phyloP scores from a whole-genome alignment of 2,797 vertebrate genomes.

The Anabas testudineus region DNA sequence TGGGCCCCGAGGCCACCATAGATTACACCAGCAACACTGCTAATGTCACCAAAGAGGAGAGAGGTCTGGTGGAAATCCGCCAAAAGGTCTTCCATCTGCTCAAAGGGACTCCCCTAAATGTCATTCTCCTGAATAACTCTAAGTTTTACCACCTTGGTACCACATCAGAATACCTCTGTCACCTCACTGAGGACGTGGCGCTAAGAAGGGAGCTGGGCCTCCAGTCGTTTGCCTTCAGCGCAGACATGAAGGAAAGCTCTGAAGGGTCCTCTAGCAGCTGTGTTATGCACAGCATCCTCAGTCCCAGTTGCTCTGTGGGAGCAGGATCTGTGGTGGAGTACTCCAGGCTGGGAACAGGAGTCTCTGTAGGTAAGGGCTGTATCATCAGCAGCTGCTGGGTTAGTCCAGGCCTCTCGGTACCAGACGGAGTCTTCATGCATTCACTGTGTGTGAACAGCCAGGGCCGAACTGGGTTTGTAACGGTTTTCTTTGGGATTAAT shows the following conservation, averaged over 20 bases:
- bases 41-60: slow-evolving; percentile 81
- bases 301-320: slow-evolving; percentile 79
- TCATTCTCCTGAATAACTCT: slow-evolving; percentile 92
- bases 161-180: slow-evolving; percentile 90
- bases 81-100: slow-evolving; percentile 88
- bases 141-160: slow-evolving; percentile 96
- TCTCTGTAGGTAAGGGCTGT: slow-evolving; percentile 82
- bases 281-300: slow-evolving; percentile 88
- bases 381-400: slow-evolving; percentile 89
- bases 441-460: slow-evolving; percentile 85
- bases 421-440: slow-evolving; percentile 86
- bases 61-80: slow-evolving; percentile 79
- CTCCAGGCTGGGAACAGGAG: slow-evolving; percentile 85
- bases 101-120: slow-evolving; percentile 87
- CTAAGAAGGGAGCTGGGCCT: slow-evolving; percentile 88
- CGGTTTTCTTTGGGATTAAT: slow-evolving; percentile 83
- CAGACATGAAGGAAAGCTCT: slow-evolving; percentile 31
- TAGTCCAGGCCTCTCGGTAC: slow-evolving; percentile 75
- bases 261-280: slow-evolving; percentile 64
- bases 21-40: slow-evolving; percentile 84
- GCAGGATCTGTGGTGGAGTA: slow-evolving; percentile 89
- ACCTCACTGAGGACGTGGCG: slow-evolving; percentile 84
- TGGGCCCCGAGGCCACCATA: slow-evolving; percentile 87
- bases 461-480: slow-evolving; percentile 79
- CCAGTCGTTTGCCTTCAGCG: slow-evolving; percentile 85